Conservation (phyloP, 2,113 vertebrate species). For the Hirundichthys speculiger region DNA sequence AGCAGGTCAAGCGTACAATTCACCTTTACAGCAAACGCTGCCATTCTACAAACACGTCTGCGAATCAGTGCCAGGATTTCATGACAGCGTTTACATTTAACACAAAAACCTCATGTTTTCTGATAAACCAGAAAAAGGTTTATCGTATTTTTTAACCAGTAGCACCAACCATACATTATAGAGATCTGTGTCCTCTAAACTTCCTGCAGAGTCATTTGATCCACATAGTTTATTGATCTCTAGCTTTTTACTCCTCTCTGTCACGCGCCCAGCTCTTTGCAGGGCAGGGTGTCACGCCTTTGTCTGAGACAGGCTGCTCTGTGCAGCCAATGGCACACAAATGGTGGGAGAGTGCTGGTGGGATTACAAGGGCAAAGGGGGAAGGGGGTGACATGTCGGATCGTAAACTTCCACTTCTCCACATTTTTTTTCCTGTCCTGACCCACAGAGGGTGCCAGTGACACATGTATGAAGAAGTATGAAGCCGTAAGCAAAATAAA, state of each 20-base stretch:
- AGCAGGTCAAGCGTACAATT: too few species aligned
- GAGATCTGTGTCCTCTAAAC: constrained; percentile 11
- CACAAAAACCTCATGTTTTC: neutral
- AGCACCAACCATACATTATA: constrained; percentile 7
- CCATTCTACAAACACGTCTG: too few species aligned
- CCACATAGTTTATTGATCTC: constrained; percentile 44
- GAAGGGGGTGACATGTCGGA: neutral
- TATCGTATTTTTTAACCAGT: neutral
- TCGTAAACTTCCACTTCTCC: constrained; percentile 18
- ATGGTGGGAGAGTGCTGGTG: constrained; percentile 7
- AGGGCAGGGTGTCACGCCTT: constrained; percentile 8
- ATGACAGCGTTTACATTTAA: too few species aligned
- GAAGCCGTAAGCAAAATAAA: neutral
- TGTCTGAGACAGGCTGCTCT: neutral
- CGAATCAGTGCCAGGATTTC: too few species aligned
- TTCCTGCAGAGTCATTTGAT: constrained; percentile 45
- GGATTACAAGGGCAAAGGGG: neutral
- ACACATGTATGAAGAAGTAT: constrained; percentile 2
- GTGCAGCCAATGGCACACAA: constrained; percentile 28
- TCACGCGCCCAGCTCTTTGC: constrained; percentile 11
- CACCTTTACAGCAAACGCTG: too few species aligned
- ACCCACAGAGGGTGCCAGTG: constrained; percentile 43
- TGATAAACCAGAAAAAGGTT: too few species aligned
- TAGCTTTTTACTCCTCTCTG: constrained; percentile 29
- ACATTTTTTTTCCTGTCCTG: constrained; percentile 1